These are phyloP conservation scores for Dyspetes luteomarginatus DNA, from an alignment of 2,888 invertebrate species.

Conservation along the genomic window DNA sequence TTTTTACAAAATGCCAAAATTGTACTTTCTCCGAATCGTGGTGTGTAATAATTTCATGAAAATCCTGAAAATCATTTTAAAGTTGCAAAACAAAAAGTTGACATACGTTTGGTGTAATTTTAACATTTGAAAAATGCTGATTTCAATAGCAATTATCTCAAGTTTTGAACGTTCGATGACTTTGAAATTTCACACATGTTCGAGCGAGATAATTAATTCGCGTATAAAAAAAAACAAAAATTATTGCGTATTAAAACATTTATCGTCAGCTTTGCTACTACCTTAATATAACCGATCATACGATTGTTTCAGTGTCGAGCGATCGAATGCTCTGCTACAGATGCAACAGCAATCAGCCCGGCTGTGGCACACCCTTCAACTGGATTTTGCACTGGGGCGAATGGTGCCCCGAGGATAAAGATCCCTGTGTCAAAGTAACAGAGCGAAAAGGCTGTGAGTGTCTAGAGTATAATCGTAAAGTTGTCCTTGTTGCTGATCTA, in stretches of 20 bases:
- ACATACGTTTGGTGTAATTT: no score
- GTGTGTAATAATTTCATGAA: no score
- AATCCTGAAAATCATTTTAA: no score
- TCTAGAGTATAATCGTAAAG: neutral
- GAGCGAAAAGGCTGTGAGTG: conserved; percentile 92
- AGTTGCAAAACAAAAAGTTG: no score
- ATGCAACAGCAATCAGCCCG: conserved; percentile 95
- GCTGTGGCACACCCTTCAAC: conserved; percentile 93
- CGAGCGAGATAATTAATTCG: no score
- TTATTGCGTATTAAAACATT: neutral
- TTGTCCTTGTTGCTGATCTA: neutral
- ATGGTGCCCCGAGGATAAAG: conserved; percentile 92
- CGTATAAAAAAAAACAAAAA: no score
- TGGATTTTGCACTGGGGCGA: conserved; percentile 92
- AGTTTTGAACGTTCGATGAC: neutral
- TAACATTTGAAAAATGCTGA: no score
- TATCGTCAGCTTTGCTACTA: neutral
- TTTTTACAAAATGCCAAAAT: neutral
- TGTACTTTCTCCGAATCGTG: no score
- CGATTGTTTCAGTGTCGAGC: conserved; percentile 56
- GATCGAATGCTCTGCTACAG: conserved; percentile 88
- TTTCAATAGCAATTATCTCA: no score
- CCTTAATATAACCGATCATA: no score
- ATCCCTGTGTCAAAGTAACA: conserved; percentile 95
- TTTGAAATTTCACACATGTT: neutral